A percentile compares a stretch with the other conserved stretches of the same genome.
phyloP scores from a whole-genome alignment of 2,888 invertebrate species.

The Calephelis perditalis region DNA sequence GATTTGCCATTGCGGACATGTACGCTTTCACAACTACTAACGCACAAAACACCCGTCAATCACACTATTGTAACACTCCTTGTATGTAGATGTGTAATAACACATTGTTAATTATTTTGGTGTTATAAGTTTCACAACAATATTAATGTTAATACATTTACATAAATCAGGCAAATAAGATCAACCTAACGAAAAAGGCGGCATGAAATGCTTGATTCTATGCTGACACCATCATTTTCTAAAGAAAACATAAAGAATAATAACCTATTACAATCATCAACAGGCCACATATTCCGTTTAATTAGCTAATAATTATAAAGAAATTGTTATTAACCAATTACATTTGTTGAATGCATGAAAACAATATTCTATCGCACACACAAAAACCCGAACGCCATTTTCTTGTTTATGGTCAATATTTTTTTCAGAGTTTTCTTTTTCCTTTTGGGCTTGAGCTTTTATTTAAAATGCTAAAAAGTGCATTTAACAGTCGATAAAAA shows the following conservation, averaged over 20 bases:
- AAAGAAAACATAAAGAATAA: conserved; percentile 32
- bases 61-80: conserved; percentile 50
- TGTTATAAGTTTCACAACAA: conserved; percentile 34
- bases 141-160: conserved; percentile 27
- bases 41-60: conserved; percentile 66
- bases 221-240: conserved; percentile 61
- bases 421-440: conserved; percentile 16
- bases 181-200: conserved; percentile 62
- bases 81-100: conserved; percentile 25
- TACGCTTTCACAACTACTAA: conserved; percentile 74
- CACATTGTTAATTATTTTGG: conserved; percentile 20
- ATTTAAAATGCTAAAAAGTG: too few relatives aligned
- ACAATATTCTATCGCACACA: conserved; percentile 75
- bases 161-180: conserved; percentile 40
- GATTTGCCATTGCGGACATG: conserved; percentile 69
- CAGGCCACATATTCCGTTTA: conserved; percentile 36
- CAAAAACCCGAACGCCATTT: conserved; percentile 77
- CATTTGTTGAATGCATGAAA: conserved; percentile 50
- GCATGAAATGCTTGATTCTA: conserved; percentile 65
- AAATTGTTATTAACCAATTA: conserved; percentile 35
- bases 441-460: too few relatives aligned
- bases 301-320: conserved; percentile 32
- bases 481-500: too few relatives aligned
- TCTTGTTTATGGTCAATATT: conserved; percentile 66
- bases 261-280: conserved; percentile 34